phyloP scores from a whole-genome alignment of 1,140 invertebrate species.

The Pseudomyrmex dendroicus region DNA sequence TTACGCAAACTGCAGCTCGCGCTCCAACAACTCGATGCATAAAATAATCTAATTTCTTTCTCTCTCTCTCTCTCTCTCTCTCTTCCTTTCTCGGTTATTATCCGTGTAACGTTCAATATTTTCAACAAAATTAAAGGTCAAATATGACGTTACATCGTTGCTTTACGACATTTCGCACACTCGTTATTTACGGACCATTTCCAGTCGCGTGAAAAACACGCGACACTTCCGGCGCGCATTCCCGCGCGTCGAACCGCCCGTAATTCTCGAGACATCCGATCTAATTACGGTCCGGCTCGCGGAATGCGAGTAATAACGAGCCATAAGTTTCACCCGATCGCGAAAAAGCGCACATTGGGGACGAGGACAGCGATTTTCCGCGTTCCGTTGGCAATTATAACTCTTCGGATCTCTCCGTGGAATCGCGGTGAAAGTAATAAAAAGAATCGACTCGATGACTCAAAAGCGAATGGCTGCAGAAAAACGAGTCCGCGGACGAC shows the following conservation, averaged over 20 bases:
- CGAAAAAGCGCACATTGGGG: constrained; percentile 59
- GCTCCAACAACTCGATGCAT: background rate
- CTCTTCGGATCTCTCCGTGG: constrained; percentile 27
- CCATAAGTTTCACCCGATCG: constrained; percentile 58
- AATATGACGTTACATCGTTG: background rate
- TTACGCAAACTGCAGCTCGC: background rate
- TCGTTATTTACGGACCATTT: constrained; percentile 12
- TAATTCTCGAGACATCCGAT: constrained; percentile 49
- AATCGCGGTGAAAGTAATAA: constrained; percentile 64
- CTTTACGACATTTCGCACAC: background rate
- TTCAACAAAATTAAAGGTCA: background rate
- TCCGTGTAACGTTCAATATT: too few species aligned
- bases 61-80: too few species aligned
- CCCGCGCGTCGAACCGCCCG: constrained; percentile 21
- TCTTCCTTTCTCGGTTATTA: too few species aligned
- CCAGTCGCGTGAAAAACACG: constrained; percentile 10
- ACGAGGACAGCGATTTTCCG: constrained; percentile 56
- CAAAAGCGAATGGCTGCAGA: constrained; percentile 54
- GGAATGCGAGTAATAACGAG: constrained; percentile 46
- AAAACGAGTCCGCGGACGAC: constrained; percentile 42
- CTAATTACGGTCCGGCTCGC: constrained; percentile 36
- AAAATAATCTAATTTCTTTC: background rate
- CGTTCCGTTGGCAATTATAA: constrained; percentile 66
- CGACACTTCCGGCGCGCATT: constrained; percentile 34
- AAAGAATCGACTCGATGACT: constrained; percentile 55